phyloP scores from a whole-genome alignment of 23 tunicate species.

The Ciona savignyi region DNA sequence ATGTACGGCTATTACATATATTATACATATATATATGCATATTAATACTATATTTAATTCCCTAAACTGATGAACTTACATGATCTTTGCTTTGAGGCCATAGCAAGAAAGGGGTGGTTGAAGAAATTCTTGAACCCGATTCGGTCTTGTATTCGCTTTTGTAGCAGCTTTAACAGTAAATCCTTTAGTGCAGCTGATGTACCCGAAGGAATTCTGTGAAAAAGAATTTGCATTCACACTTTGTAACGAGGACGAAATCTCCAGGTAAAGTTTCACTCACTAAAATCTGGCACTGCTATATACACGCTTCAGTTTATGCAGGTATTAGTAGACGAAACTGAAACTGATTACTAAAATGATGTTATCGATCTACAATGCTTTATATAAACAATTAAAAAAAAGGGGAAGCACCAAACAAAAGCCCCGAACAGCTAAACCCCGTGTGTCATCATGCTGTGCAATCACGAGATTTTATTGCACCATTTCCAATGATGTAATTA shows the following conservation, averaged over 20 bases:
- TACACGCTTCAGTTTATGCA: no score
- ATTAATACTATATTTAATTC: neutral
- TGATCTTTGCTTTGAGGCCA: slow-evolving; percentile 4
- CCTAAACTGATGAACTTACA: slow-evolving; percentile 1
- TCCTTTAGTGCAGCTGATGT: slow-evolving; percentile 59
- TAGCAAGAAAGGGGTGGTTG: slow-evolving; percentile 64
- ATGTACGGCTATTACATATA: no score
- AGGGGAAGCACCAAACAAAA: neutral
- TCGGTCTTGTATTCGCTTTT: slow-evolving; percentile 34
- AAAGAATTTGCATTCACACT: no score
- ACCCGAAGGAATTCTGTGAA: slow-evolving; percentile 61
- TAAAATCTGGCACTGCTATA: no score
- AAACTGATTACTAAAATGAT: no score
- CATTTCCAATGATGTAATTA: neutral
- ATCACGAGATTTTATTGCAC: neutral
- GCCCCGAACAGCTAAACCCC: neutral
- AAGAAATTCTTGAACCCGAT: slow-evolving; percentile 72
- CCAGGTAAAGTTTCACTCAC: no score
- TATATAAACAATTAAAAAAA: no score
- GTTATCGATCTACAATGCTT: no score
- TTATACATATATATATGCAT: no score
- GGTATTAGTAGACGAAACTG: no score
- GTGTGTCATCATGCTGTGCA: neutral
- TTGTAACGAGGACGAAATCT: no score
- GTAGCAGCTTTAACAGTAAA: slow-evolving; percentile 50